A percentile compares a stretch with the other conserved stretches of the same genome.
phyloP scores from a whole-genome alignment of 2,888 invertebrate species.

The Junonia oenone region DNA sequence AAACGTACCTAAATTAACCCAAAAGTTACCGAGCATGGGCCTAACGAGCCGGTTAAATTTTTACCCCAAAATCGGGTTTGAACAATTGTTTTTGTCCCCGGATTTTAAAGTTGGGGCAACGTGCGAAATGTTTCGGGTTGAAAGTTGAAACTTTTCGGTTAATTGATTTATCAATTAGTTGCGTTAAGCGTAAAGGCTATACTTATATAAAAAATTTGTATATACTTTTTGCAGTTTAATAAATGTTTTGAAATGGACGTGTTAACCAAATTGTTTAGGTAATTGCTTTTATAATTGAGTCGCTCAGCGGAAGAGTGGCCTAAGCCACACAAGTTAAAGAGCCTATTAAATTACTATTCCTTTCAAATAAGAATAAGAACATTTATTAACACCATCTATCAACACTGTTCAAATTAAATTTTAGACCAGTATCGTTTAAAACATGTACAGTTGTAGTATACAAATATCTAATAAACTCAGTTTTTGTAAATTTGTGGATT shows the following conservation, averaged over 20 bases:
- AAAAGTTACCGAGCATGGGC: conserved; percentile 24
- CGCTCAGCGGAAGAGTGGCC: too few relatives aligned
- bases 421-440: too few relatives aligned
- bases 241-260: background rate
- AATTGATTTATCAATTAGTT: conserved; percentile 24
- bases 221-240: too few relatives aligned
- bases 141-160: conserved; percentile 17
- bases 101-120: conserved; percentile 8
- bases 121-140: conserved; percentile 8
- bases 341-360: too few relatives aligned
- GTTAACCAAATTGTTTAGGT: background rate
- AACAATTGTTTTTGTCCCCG: conserved; percentile 31
- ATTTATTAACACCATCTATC: too few relatives aligned
- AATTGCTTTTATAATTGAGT: too few relatives aligned
- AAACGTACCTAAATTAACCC: background rate
- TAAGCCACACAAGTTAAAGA: too few relatives aligned
- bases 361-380: too few relatives aligned
- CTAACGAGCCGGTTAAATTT: conserved; percentile 34
- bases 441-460: too few relatives aligned
- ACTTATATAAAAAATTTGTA: background rate
- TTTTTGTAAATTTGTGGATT: too few relatives aligned
- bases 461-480: too few relatives aligned
- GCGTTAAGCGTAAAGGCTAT: background rate
- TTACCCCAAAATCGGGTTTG: conserved; percentile 18
- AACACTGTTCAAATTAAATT: too few relatives aligned